Evolutionary conservation across 2,113 vertebrate species (phyloP).

Genomic region (Lepus timidus): DNA sequence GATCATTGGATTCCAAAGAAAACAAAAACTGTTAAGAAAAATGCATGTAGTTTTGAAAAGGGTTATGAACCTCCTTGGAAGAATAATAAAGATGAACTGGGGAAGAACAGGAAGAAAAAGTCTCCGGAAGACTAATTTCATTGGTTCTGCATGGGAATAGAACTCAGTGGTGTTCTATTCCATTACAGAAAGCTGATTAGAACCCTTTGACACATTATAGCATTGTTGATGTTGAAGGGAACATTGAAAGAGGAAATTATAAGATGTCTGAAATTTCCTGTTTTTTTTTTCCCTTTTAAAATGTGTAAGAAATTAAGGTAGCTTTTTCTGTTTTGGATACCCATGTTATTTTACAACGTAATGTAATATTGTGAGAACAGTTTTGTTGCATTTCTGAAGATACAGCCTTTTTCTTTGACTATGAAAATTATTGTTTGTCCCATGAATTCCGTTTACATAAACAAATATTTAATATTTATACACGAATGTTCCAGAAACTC

Average conservation of each 20-base stretch:
- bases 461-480: constrained; percentile 33
- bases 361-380: background rate
- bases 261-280: background rate
- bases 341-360: background rate
- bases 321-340: background rate
- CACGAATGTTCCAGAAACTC: background rate
- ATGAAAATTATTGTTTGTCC: background rate
- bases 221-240: background rate
- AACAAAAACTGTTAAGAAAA: background rate
- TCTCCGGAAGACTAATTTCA: background rate
- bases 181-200: background rate
- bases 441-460: background rate
- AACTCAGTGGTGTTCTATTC: background rate
- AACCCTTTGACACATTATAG: background rate
- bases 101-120: background rate
- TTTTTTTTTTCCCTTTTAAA: constrained; percentile 13
- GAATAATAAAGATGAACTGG: background rate
- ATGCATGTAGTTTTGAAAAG: background rate
- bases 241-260: background rate
- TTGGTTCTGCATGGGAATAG: background rate
- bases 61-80: background rate
- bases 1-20: background rate
- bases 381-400: background rate
- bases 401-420: background rate
- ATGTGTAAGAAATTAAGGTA: background rate